Base-by-base conservation (phyloP, 2,888 invertebrate genomes). In the Cartodere bifasciata region DNA sequence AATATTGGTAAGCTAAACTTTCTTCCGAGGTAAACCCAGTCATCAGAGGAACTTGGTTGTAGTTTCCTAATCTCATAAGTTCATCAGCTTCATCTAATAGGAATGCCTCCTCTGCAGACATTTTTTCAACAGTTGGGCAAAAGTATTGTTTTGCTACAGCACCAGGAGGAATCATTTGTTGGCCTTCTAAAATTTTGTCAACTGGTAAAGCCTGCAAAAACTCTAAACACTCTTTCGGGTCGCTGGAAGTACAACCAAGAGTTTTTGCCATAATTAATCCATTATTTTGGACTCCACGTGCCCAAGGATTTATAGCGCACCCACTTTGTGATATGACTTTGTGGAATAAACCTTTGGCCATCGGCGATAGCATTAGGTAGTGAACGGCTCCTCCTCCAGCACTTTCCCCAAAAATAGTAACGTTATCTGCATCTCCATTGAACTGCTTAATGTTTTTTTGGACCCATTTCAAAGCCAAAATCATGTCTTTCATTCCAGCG, bases 331-430 rank as follows among this genome's bases (percentile, higher is more conserved):
- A 24, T 11, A 39, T 37, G 2, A 35, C 37, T 13, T 35, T 36
- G 9, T 39, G 39, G 17, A 39, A 36, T 12, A 39, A 35, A 2
- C 39, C n/a, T 42, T 55, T 58, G 2, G 64, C 52, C 46, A 63
- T 56, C 21, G 65, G 63, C 0, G 66, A 65, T 3, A 67, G 41
- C 42, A 62, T 56, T 44, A 67, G 53, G 34, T 57, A 63, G 37
- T 67, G 65, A 0, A 61, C 56, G 2, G 65, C 59, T 13, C 56
- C 59, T 3, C 54, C 64, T 2, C 68, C 68, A 2, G 67, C 66
- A 41, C 68, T 67, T 43, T 65, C 63, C 2, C 68, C 68, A 42
- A 67, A 64, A 6, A 68, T 50, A 0, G 67, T 67, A 4, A 59
- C 65, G 29, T 50, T 52, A 25, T 42, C 35, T 1, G 52, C 41